Conservation (phyloP, 2,797 vertebrate species). For the Aldrovandia affinis region DNA sequence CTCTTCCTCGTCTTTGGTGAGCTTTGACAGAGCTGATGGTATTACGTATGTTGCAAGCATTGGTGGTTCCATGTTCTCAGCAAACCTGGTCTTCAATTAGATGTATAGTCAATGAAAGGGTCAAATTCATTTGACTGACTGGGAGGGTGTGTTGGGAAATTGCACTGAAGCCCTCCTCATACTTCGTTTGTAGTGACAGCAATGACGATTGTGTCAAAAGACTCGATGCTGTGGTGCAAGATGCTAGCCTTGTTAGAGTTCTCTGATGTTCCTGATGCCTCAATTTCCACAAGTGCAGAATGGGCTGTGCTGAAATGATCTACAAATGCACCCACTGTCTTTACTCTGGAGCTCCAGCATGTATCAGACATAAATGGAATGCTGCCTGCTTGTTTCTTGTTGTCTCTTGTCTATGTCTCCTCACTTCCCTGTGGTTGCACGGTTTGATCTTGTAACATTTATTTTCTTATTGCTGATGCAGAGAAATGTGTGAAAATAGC, state of each 20-base stretch:
- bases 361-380: slow-evolving; percentile 24
- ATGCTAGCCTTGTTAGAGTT: slow-evolving; percentile 11
- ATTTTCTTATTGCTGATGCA: slow-evolving; percentile 17
- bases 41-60: not conserved
- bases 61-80: not conserved
- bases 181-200: slow-evolving; percentile 10
- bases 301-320: slow-evolving; percentile 19
- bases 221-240: not conserved
- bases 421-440: slow-evolving; percentile 12
- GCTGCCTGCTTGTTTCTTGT: slow-evolving; percentile 18
- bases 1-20: not conserved
- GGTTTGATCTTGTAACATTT: slow-evolving; percentile 19
- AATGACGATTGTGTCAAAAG: slow-evolving; percentile 9
- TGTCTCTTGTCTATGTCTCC: slow-evolving; percentile 15
- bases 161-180: slow-evolving; percentile 23
- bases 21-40: slow-evolving; percentile 5
- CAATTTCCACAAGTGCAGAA: slow-evolving; percentile 15
- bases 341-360: slow-evolving; percentile 19
- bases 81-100: slow-evolving; percentile 3
- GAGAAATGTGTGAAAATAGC: not conserved
- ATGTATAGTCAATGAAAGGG: not conserved
- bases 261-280: slow-evolving; percentile 14
- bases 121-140: not conserved
- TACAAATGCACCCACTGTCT: slow-evolving; percentile 19
- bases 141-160: not conserved